phyloP scores from a whole-genome alignment of 1,140 invertebrate genomes.

The Saxidomus purpurata region DNA sequence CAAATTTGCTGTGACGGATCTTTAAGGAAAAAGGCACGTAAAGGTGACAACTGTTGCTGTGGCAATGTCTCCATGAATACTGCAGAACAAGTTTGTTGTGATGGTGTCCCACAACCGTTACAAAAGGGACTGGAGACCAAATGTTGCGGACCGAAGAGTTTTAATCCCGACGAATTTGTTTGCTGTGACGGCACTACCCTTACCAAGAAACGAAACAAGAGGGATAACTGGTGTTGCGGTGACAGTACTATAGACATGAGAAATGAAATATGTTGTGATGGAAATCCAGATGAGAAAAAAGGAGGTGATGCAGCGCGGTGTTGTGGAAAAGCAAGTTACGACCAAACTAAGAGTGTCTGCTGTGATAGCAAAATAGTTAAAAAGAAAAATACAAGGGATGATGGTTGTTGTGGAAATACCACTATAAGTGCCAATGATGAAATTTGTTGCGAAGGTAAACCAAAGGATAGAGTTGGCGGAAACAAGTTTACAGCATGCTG shows the following conservation, averaged over 20 bases:
- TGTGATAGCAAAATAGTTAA: constrained; percentile 39
- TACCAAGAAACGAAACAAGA: constrained; percentile 37
- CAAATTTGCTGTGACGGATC: constrained; percentile 41
- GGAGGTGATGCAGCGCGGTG: constrained; percentile 45
- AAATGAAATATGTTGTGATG: constrained; percentile 60
- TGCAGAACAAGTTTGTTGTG: constrained; percentile 41
- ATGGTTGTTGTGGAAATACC: constrained; percentile 57
- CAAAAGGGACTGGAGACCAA: constrained; percentile 52
- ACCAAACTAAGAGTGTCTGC: constrained; percentile 54
- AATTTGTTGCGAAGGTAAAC: constrained; percentile 64
- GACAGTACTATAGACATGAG: constrained; percentile 50
- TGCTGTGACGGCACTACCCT: constrained; percentile 49
- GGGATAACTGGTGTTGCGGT: constrained; percentile 65
- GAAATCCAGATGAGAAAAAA: constrained; percentile 37
- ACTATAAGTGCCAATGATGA: constrained; percentile 51
- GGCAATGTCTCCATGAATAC: constrained; percentile 53
- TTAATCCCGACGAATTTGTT: constrained; percentile 55
- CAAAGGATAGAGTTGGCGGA: constrained; percentile 44
- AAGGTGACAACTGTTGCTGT: constrained; percentile 62
- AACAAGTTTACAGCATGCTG: constrained; percentile 59
- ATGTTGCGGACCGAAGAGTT: constrained; percentile 55
- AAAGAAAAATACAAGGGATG: constrained; percentile 44
- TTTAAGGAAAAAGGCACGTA: constrained; percentile 34
- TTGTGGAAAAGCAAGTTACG: constrained; percentile 55
- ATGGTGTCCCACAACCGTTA: constrained; percentile 55